phyloP scores from a whole-genome alignment of 2,888 invertebrate species.

The Caenorhabditis sp. region DNA sequence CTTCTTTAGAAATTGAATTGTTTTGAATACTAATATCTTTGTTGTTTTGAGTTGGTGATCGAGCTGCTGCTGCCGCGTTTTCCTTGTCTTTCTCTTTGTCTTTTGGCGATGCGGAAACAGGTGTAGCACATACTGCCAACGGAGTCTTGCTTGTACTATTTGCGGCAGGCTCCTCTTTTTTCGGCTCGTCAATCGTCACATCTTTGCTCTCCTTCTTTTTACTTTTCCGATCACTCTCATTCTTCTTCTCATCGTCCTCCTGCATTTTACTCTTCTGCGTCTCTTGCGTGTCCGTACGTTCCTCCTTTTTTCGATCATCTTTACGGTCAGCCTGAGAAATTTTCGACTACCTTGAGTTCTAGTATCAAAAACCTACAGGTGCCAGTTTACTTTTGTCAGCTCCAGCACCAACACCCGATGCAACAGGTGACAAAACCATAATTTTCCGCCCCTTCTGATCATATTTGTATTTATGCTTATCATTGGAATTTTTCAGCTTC shows the following conservation, averaged over 20 bases:
- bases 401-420: too few relatives aligned
- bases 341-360: neutral
- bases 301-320: neutral
- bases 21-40: neutral
- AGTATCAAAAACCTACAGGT: too few relatives aligned
- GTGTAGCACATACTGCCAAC: neutral
- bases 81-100: conserved; percentile 2
- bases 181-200: conserved; percentile 8
- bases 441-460: too few relatives aligned
- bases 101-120: neutral
- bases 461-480: too few relatives aligned
- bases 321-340: neutral
- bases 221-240: neutral
- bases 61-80: neutral
- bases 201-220: conserved; percentile 6
- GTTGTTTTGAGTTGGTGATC: too few relatives aligned
- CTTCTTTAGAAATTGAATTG: neutral
- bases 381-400: too few relatives aligned
- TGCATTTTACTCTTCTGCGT: neutral
- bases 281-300: neutral
- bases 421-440: too few relatives aligned
- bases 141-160: too few relatives aligned
- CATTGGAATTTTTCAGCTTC: too few relatives aligned
- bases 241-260: conserved; percentile 1
- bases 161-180: conserved; percentile 13